Evolutionary conservation across 1,140 invertebrate genomes (phyloP), one percentile per base, ranked within the genome.

Genomic region (Matsumurasca onukii): DNA sequence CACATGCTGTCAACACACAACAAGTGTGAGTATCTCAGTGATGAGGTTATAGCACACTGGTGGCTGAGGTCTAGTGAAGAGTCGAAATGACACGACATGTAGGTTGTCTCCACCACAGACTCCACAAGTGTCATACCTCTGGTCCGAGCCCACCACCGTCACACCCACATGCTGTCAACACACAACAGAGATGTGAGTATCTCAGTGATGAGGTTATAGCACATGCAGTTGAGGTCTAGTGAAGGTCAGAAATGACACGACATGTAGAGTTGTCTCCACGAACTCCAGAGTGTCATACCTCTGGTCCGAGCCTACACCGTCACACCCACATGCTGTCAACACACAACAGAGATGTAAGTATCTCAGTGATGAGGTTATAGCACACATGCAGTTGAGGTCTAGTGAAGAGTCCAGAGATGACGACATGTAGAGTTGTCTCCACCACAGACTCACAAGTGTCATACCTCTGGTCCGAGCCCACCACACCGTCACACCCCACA

Each of bases 161-260:
- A 91, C 89, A 48, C 89, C 88, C 62, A 89, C 82, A 31, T 80
- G 77, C 85, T 88, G 78, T n/a, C n/a, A n/a, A n/a, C n/a, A n/a
- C n/a, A n/a, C n/a, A n/a, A n/a, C n/a, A n/a, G 31, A n/a, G n/a
- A n/a, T n/a, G n/a, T n/a, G n/a, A n/a, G n/a, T n/a, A n/a, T n/a
- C n/a, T n/a, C n/a, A n/a, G n/a, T n/a, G n/a, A n/a, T 89, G 71
- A 92, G 83, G 69, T 94, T 91, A 80, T 97, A 97, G 20, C 93
- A 94, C 25, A 87, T 81, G 86, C 62, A 93, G 78, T 62, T 90
- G 85, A 9, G 89, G 87, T 55, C 90, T 83, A 0, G 91, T 91
- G 80, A 95, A 97, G 66, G 95, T 86, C 2, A 92, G 94, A n/a
- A n/a, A n/a, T 12, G 91, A 90, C 25, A 95, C 86, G 22, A 90